Conservation (phyloP, 2,797 vertebrate genomes). For the Artibeus jamaicensis region DNA sequence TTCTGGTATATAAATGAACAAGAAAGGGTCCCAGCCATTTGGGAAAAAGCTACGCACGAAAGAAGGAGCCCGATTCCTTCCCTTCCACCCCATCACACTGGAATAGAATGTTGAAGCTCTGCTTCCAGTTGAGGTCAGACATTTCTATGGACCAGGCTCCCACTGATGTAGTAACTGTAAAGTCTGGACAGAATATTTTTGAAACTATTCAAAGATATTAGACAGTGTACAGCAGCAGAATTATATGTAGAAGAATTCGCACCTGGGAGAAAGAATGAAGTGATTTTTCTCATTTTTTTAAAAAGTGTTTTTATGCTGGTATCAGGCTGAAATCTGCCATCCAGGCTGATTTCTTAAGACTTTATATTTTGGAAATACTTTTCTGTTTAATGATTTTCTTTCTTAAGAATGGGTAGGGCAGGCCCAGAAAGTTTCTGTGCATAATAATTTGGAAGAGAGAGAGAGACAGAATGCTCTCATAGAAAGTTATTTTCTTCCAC, state of each 20-base stretch:
- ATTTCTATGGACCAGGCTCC: background rate
- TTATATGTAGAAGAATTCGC: background rate
- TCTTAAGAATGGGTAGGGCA: background rate
- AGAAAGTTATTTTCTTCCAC: background rate
- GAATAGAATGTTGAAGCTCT: background rate
- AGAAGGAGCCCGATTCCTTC: background rate
- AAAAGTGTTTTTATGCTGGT: background rate
- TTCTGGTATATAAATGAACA: background rate
- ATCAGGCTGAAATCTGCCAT: background rate
- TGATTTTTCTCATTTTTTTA: background rate
- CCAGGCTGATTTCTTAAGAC: background rate
- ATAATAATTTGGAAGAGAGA: conserved; percentile 7
- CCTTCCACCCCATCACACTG: background rate
- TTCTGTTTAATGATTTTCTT: background rate
- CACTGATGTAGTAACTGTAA: background rate
- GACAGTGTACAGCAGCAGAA: background rate
- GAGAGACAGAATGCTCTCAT: background rate
- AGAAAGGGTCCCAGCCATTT: background rate
- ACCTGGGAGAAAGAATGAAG: background rate
- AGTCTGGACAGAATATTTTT: background rate
- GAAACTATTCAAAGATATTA: background rate
- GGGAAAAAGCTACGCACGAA: background rate
- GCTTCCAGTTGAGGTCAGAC: background rate
- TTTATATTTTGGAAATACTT: background rate
- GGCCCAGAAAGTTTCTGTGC: background rate